Percentiles rank a stretch among this genome's conserved stretches.
Conservation (phyloP, 1,140 invertebrate genomes). For the Stegodyphus dumicola region DNA sequence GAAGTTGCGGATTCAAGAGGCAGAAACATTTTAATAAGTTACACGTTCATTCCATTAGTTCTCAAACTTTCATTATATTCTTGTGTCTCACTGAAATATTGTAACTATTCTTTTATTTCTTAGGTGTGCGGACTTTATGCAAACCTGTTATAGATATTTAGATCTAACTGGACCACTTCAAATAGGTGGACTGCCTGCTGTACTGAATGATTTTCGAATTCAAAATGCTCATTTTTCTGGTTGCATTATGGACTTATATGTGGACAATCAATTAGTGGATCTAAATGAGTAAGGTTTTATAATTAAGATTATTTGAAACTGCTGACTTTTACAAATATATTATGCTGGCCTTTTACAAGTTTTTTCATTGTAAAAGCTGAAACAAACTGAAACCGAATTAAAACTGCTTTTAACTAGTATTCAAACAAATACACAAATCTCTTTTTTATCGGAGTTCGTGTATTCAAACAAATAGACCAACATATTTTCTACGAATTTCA, state of each 20-base stretch:
- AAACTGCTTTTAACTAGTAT: no score
- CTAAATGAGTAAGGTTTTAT: slow-evolving; percentile 77
- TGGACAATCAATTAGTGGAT: slow-evolving; percentile 90
- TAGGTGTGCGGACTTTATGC: slow-evolving; percentile 85
- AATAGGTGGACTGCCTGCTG: slow-evolving; percentile 89
- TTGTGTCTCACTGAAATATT: background rate
- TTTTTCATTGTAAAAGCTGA: no score
- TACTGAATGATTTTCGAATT: slow-evolving; percentile 80
- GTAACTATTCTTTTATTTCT: slow-evolving; percentile 61
- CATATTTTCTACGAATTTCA: no score
- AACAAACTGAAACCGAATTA: no score
- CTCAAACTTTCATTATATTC: background rate
- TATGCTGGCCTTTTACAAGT: no score
- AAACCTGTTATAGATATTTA: slow-evolving; percentile 93
- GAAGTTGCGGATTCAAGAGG: background rate
- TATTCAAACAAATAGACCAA: no score
- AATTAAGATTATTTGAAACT: no score
- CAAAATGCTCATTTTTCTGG: slow-evolving; percentile 87
- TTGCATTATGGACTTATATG: slow-evolving; percentile 89
- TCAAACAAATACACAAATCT: no score
- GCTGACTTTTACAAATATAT: no score
- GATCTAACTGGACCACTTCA: slow-evolving; percentile 96
- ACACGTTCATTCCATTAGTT: background rate
- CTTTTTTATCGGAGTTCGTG: no score
- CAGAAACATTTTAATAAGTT: background rate